A percentile compares a stretch with the other conserved stretches of the same genome.
Conservation (phyloP, 2,888 invertebrate species). For the Thera britannica region DNA sequence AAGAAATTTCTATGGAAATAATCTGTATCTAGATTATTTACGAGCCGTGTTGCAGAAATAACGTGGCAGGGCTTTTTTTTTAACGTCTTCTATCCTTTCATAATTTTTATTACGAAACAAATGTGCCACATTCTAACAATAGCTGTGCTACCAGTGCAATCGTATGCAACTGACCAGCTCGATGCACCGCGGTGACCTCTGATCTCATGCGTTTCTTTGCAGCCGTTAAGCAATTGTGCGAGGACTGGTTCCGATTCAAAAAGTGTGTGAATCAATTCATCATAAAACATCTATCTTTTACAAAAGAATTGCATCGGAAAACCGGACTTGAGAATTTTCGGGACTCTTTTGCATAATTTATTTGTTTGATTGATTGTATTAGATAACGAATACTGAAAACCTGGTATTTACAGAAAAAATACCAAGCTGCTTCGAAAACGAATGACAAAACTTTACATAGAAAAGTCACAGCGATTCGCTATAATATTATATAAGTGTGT, state of each 20-base stretch:
- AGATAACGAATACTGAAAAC: constrained; percentile 9
- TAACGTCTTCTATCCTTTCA: constrained; percentile 1
- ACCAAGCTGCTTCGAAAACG: constrained; percentile 7
- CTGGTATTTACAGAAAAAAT: constrained; percentile 12
- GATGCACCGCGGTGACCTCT: constrained; percentile 61
- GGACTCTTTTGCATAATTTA: constrained; percentile 46
- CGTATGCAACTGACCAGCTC: constrained; percentile 47
- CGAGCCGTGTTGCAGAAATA: too few relatives aligned
- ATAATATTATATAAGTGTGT: constrained; percentile 44
- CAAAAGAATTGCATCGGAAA: constrained; percentile 52
- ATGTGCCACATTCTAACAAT: constrained; percentile 44
- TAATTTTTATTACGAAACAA: constrained; percentile 33
- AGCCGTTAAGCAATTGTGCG: constrained; percentile 65
- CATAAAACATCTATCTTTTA: constrained; percentile 47
- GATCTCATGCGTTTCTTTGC: constrained; percentile 54
- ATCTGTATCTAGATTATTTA: too few relatives aligned
- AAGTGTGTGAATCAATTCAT: constrained; percentile 64
- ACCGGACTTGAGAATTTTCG: constrained; percentile 48
- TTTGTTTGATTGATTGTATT: constrained; percentile 29
- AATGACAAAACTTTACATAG: constrained; percentile 39
- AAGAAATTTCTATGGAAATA: too few relatives aligned
- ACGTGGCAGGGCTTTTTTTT: background rate
- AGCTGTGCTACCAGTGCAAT: constrained; percentile 46
- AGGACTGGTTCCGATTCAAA: constrained; percentile 62
- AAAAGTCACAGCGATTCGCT: constrained; percentile 59